phyloP scores from a whole-genome alignment of 2,888 invertebrate species.

The Himalopsyche japonica region DNA sequence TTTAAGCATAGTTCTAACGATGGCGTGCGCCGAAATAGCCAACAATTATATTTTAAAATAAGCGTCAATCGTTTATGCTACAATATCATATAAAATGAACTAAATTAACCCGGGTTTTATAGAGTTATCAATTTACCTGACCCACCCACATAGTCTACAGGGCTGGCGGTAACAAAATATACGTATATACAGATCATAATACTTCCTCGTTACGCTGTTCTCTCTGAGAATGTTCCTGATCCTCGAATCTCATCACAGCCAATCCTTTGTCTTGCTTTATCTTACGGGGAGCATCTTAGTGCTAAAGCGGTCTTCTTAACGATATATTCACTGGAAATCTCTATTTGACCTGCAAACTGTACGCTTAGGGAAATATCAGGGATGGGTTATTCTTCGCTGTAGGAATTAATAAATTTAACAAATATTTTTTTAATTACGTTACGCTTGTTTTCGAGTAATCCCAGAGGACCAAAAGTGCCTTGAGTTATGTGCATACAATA shows the following conservation, averaged over 20 bases:
- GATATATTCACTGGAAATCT: background rate
- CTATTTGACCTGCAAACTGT: background rate
- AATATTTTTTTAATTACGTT: too few species aligned
- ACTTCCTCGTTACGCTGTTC: background rate
- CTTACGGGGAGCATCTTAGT: background rate
- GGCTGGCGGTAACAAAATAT: background rate
- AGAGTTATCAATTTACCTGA: background rate
- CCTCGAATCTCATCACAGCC: background rate
- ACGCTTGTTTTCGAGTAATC: too few species aligned
- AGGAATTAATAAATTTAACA: background rate
- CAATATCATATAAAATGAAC: too few species aligned
- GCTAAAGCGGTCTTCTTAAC: background rate
- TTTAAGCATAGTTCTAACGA: too few species aligned
- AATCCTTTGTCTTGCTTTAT: background rate
- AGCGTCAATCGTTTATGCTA: too few species aligned
- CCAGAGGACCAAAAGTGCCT: too few species aligned
- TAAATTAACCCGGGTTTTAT: background rate
- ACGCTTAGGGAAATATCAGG: background rate
- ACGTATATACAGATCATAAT: background rate
- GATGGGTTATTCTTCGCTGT: background rate
- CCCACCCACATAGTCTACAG: background rate
- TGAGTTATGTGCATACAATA: too few species aligned
- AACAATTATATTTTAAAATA: too few species aligned
- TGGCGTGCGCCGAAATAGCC: too few species aligned
- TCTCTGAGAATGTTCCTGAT: background rate